Base-by-base conservation (phyloP, 2,888 invertebrate genomes). In the Drosophila pegasa region DNA sequence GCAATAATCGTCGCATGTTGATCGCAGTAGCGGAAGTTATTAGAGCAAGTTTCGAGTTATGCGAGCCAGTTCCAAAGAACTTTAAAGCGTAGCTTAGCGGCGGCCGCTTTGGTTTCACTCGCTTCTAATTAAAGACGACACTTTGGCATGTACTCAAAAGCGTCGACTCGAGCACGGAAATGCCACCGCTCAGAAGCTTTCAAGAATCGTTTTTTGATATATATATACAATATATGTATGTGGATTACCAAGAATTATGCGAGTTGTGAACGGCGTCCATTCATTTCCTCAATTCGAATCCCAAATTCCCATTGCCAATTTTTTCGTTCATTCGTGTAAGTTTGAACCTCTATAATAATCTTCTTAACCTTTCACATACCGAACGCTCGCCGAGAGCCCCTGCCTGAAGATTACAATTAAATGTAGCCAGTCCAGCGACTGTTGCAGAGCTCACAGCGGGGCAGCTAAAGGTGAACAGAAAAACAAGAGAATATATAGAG, bases 61-160 rank as follows among this genome's bases (percentile, higher is more conserved):
- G 66, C 62, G 61, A 76, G 71, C 60, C 50, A 78, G 75, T 81
- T 81, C 87, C 81, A 67, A 55, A 78, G 88, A 81, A 85, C 88
- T 85, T 63, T 72, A 35, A 35, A 41, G 40, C 62, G 31, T 35
- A 16, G 51, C 66, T 40, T 41, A 62, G 52, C 68, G 70, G 51
- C 74, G 48, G 57, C 62, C 63, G 71, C 82, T 88, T 72, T 86
- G 72, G 64, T 81, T 80, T 79, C 71, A 67, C 71, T 76, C 73
- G 62, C 61, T 68, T 83, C 72, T 80, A 88, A 84, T 84, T 84
- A 87, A 88, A 88, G 89, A 85, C 83, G 85, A 87, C 83, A 88
- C 83, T 88, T 84, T 83, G 88, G 87, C 87, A 83, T 83, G 87
- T 82, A 79, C 76, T 55, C 56, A 25, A 55, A 52, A 38, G 56